Evolutionary conservation across 2,888 invertebrate species (phyloP).

Genomic region (Embidobia sp.): DNA sequence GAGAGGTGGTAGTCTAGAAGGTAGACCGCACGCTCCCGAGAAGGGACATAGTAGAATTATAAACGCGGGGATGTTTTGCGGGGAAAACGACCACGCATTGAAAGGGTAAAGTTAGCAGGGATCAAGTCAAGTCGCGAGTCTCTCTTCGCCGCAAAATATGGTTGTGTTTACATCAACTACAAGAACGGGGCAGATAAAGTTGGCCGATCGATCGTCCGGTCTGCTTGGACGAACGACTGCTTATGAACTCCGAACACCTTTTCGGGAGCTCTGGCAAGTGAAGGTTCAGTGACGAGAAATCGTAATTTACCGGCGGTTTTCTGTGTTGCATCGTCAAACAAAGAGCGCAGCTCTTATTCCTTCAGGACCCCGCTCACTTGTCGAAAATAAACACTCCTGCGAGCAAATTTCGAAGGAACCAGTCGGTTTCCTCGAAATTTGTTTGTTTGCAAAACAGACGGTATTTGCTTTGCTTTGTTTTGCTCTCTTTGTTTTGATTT

Average conservation of each 20-base stretch:
- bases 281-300: slow-evolving; percentile 52
- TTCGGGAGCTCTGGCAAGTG: slow-evolving; percentile 53
- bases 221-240: not conserved
- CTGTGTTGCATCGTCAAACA: slow-evolving; percentile 58
- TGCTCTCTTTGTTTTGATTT: too few species aligned
- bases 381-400: slow-evolving; percentile 23
- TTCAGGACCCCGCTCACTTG: slow-evolving; percentile 71
- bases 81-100: slow-evolving; percentile 36
- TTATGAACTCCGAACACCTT: slow-evolving; percentile 28
- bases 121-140: slow-evolving; percentile 11
- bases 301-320: slow-evolving; percentile 1
- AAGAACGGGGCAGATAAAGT: slow-evolving; percentile 9
- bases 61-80: slow-evolving; percentile 46
- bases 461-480: too few species aligned
- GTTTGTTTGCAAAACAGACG: too few species aligned
- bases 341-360: slow-evolving; percentile 64
- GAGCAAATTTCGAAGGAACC: not conserved
- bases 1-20: too few species aligned
- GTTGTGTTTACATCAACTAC: slow-evolving; percentile 50
- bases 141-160: slow-evolving; percentile 34
- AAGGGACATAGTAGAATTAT: slow-evolving; percentile 41
- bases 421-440: too few species aligned
- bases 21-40: slow-evolving; percentile 50
- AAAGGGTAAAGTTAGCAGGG: not conserved
- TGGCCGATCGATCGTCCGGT: slow-evolving; percentile 1